Percentiles rank a stretch among this genome's conserved stretches.
Evolutionary conservation across 2,888 invertebrate genomes (phyloP).

Genomic region (Drosophila lutescens): DNA sequence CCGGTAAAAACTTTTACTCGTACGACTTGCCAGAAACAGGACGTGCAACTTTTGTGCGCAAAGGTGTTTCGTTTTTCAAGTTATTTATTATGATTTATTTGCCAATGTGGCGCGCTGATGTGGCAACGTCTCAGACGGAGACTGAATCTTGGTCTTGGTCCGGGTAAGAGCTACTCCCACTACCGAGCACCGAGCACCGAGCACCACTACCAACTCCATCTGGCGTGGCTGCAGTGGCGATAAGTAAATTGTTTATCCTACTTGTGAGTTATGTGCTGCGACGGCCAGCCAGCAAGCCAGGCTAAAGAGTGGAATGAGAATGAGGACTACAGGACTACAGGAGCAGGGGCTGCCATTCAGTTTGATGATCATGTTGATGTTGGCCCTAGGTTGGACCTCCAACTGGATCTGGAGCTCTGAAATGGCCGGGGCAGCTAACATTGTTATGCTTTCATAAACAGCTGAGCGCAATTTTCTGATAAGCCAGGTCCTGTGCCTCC

Average conservation of each 20-base stretch:
- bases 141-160: slow-evolving; percentile 36
- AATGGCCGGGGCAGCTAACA: slow-evolving; percentile 74
- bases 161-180: slow-evolving; percentile 8
- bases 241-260: slow-evolving; percentile 80
- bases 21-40: slow-evolving; percentile 39
- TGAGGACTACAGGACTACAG: not conserved
- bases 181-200: not conserved
- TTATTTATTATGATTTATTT: slow-evolving; percentile 83
- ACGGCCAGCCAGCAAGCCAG: slow-evolving; percentile 49
- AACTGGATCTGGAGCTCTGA: slow-evolving; percentile 19
- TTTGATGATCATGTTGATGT: slow-evolving; percentile 78
- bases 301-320: not conserved
- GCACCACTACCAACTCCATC: not conserved
- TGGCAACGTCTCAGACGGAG: slow-evolving; percentile 48
- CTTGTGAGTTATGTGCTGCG: slow-evolving; percentile 76
- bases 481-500: slow-evolving; percentile 63
- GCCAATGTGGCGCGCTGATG: slow-evolving; percentile 72
- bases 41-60: slow-evolving; percentile 74
- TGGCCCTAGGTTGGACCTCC: slow-evolving; percentile 31
- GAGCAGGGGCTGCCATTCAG: slow-evolving; percentile 52
- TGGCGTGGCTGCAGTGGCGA: slow-evolving; percentile 64
- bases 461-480: slow-evolving; percentile 79
- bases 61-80: slow-evolving; percentile 81
- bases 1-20: slow-evolving; percentile 28
- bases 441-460: slow-evolving; percentile 79